A percentile compares a stretch with the other conserved stretches of the same genome.
phyloP scores from a whole-genome alignment of 2,797 vertebrate species.

The Galago senegalensis region DNA sequence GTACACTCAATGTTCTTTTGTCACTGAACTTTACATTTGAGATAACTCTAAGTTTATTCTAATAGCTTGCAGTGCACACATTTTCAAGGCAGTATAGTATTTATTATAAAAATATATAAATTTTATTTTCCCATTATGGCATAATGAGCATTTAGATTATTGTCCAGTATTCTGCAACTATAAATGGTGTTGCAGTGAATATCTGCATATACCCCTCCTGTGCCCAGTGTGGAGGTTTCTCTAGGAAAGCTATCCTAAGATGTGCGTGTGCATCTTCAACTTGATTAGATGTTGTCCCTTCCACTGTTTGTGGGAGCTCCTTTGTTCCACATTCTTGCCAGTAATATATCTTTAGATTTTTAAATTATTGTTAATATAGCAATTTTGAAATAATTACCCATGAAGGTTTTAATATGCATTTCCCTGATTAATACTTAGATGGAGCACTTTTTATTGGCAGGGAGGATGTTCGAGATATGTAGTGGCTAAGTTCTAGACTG shows the following conservation, averaged over 20 bases:
- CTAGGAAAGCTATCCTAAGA: neutral
- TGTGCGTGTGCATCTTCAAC: neutral
- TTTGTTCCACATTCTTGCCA: neutral
- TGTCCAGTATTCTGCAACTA: neutral
- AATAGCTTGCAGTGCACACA: neutral
- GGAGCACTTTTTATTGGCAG: neutral
- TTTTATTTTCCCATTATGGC: neutral
- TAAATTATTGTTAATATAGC: neutral
- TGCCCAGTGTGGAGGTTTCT: neutral
- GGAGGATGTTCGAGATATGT: neutral
- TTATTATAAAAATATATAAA: neutral
- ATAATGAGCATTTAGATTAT: neutral
- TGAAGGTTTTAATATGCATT: neutral
- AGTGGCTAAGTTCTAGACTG: neutral
- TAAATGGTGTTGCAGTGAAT: neutral
- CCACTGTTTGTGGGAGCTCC: neutral
- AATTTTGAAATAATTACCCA: neutral
- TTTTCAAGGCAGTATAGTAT: neutral
- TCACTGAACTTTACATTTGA: neutral
- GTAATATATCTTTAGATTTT: neutral
- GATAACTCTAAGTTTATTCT: neutral
- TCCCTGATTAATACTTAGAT: neutral
- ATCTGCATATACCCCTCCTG: neutral
- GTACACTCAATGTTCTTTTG: neutral
- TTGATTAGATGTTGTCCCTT: neutral